Conservation (phyloP, 1,140 invertebrate genomes). For the Portunus trituberculatus region DNA sequence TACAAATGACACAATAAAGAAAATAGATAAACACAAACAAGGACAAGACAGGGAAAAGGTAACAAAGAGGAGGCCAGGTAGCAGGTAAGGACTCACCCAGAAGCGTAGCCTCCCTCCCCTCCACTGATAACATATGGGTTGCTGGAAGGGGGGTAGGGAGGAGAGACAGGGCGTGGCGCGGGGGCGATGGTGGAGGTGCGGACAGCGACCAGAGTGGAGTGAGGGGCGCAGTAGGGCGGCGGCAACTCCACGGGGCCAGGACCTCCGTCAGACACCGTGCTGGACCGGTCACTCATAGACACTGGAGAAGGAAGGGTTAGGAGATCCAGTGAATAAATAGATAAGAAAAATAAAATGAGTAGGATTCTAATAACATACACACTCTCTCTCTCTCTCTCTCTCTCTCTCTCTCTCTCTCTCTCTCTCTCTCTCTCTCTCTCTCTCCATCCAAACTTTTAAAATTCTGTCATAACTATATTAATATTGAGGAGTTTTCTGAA, state of each 20-base stretch:
- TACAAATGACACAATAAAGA: background rate
- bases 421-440: no score
- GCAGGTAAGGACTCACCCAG: slow-evolving; percentile 42
- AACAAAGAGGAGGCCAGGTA: background rate
- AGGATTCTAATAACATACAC: no score
- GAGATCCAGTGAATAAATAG: background rate
- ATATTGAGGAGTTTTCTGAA: no score
- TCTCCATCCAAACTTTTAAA: no score
- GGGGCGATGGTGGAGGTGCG: slow-evolving; percentile 42
- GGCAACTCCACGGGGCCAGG: background rate
- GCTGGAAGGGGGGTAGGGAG: slow-evolving; percentile 27
- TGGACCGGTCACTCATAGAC: slow-evolving; percentile 59
- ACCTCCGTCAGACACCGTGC: slow-evolving; percentile 44
- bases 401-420: no score
- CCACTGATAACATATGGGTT: slow-evolving; percentile 62
- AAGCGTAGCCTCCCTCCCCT: slow-evolving; percentile 51
- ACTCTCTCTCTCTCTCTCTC: no score
- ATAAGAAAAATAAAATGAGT: background rate
- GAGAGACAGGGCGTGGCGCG: slow-evolving; percentile 51
- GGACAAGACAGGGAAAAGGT: no score
- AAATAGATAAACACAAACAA: no score
- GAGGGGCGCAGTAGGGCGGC: slow-evolving; percentile 62
- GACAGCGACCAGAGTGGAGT: slow-evolving; percentile 66
- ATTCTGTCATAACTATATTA: no score
- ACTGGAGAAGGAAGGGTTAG: slow-evolving; percentile 1